These are phyloP conservation scores for Bujurquina vittata DNA, from an alignment of 2,113 vertebrate species.

Conservation along the genomic window DNA sequence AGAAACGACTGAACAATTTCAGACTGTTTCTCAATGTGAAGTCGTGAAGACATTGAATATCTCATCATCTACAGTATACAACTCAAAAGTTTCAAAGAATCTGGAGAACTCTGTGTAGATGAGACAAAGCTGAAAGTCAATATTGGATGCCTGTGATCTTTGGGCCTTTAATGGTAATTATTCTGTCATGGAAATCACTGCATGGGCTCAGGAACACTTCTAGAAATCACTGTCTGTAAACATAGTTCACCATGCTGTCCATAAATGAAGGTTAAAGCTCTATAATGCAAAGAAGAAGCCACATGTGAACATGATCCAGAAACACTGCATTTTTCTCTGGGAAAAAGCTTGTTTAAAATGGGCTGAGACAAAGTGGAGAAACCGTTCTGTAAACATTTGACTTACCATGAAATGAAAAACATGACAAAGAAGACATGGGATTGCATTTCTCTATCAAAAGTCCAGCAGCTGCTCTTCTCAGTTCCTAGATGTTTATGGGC, in stretches of 20 bases:
- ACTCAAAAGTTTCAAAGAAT: not conserved
- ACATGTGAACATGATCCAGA: not conserved
- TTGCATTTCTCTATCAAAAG: not conserved
- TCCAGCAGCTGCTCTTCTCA: not conserved
- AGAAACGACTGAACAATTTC: too few species aligned
- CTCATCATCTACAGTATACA: too few species aligned
- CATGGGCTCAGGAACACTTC: not conserved
- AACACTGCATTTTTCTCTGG: not conserved
- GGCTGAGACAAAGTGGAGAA: not conserved
- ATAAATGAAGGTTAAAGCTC: too few species aligned
- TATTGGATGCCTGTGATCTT: not conserved
- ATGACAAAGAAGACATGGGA: not conserved
- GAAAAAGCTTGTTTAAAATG: not conserved
- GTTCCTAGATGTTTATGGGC: too few species aligned
- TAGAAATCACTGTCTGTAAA: not conserved
- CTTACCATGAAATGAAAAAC: not conserved
- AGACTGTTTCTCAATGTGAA: too few species aligned
- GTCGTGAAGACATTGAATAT: too few species aligned
- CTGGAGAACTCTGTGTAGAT: not conserved
- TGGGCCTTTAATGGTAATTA: not conserved
- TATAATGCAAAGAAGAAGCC: not conserved
- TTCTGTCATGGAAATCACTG: constrained; percentile 3
- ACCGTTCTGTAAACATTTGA: not conserved
- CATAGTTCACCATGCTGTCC: too few species aligned
- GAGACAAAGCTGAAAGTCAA: not conserved